A percentile compares a stretch with the other conserved stretches of the same genome.
Conservation (phyloP, 2,113 vertebrate genomes). For the Gymnobelideus leadbeateri region DNA sequence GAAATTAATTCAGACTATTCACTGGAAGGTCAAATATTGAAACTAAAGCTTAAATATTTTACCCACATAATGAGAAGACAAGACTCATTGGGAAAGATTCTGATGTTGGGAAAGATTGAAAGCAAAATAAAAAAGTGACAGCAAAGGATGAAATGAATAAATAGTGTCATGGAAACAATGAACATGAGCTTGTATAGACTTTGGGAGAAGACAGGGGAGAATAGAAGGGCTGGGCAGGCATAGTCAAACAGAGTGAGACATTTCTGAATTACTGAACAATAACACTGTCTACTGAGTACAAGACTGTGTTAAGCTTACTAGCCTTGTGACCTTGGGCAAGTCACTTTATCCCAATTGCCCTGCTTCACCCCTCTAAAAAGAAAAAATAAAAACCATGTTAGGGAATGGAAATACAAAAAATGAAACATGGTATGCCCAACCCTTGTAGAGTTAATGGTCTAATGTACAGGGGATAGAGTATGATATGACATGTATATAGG, state of each 20-base stretch:
- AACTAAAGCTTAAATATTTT: not conserved
- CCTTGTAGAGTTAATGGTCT: not conserved
- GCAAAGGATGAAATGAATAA: not conserved
- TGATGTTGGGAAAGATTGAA: not conserved
- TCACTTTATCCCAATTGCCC: too few relatives aligned
- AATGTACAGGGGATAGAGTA: not conserved
- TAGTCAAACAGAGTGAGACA: not conserved
- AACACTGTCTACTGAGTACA: not conserved
- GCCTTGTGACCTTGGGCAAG: too few relatives aligned
- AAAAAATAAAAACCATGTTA: not conserved
- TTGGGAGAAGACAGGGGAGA: not conserved
- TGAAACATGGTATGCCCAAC: not conserved
- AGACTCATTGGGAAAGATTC: not conserved
- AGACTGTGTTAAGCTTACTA: not conserved
- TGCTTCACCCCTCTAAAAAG: too few relatives aligned
- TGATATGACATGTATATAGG: not conserved
- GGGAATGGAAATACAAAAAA: not conserved
- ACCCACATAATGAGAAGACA: not conserved
- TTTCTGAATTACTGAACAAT: not conserved
- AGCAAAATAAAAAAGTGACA: not conserved
- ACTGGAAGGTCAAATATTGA: not conserved
- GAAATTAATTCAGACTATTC: not conserved
- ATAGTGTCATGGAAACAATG: not conserved
- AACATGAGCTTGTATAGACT: not conserved
- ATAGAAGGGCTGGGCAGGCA: not conserved